Conservation (phyloP, 2,797 vertebrate genomes). For the Falco cherrug region DNA sequence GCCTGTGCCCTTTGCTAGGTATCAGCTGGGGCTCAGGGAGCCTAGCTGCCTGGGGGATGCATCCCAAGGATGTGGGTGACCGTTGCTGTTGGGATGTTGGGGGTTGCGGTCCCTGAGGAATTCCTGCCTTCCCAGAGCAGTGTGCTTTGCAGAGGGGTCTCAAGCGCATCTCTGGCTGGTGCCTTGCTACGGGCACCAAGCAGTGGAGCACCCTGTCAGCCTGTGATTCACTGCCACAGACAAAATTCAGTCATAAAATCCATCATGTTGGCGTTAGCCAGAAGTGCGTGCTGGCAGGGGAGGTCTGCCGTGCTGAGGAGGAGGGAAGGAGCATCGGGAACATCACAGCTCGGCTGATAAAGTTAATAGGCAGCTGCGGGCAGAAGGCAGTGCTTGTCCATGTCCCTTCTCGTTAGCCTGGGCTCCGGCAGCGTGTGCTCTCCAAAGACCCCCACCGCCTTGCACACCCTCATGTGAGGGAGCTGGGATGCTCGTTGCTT, state of each 20-base stretch:
- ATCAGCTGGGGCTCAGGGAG: neutral
- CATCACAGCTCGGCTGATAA: neutral
- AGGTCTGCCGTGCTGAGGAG: neutral
- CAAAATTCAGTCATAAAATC: neutral
- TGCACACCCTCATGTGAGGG: neutral
- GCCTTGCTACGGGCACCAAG: neutral
- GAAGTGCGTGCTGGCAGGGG: neutral
- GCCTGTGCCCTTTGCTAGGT: neutral
- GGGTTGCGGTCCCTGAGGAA: neutral
- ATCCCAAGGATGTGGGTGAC: neutral
- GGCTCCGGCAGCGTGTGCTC: accelerated
- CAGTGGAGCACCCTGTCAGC: neutral
- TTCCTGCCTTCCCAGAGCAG: neutral
- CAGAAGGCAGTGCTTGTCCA: neutral
- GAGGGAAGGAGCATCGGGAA: neutral
- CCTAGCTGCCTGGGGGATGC: neutral
- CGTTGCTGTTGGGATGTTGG: neutral
- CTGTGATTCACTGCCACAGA: neutral
- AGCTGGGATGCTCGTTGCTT: accelerated
- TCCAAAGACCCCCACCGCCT: neutral
- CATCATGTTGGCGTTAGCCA: neutral
- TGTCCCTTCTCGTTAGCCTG: neutral
- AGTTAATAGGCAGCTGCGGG: neutral
- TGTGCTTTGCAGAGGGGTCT: neutral
- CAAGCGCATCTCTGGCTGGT: neutral